phyloP scores from a whole-genome alignment of 2,797 vertebrate species.

The Protonibea diacanthus region DNA sequence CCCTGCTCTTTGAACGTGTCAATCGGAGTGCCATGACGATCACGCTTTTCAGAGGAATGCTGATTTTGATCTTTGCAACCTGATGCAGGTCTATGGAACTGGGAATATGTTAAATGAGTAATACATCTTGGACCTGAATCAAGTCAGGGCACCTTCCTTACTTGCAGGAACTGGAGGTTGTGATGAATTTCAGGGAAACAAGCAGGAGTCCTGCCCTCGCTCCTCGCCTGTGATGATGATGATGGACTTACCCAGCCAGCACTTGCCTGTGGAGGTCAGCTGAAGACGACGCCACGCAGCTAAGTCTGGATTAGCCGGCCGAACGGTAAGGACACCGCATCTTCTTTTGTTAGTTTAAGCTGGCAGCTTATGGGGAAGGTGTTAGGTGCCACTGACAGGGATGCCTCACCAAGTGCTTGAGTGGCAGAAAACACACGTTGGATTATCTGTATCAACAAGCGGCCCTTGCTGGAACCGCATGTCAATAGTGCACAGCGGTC shows the following conservation, averaged over 20 bases:
- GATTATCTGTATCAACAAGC: conserved; percentile 79
- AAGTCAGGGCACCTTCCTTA: conserved; percentile 73
- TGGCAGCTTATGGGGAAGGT: conserved; percentile 77
- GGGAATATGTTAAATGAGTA: conserved; percentile 61
- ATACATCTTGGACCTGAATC: conserved; percentile 61
- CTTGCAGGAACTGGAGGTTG: conserved; percentile 69
- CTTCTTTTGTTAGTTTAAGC: conserved; percentile 86
- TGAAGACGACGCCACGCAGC: conserved; percentile 84
- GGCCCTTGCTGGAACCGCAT: conserved; percentile 52
- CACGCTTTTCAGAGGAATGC: conserved; percentile 55
- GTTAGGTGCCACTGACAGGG: conserved; percentile 76
- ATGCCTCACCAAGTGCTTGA: conserved; percentile 65
- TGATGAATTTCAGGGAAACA: conserved; percentile 66
- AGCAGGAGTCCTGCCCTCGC: conserved; percentile 66
- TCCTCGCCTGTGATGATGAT: conserved; percentile 76
- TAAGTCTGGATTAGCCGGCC: conserved; percentile 89
- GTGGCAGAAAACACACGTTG: conserved; percentile 73
- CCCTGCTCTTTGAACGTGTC: conserved; percentile 67
- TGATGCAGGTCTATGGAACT: conserved; percentile 55
- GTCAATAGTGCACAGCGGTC: conserved; percentile 51
- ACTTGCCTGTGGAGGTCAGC: conserved; percentile 85
- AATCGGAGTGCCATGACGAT: conserved; percentile 49
- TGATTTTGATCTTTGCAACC: conserved; percentile 61
- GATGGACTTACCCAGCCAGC: conserved; percentile 82
- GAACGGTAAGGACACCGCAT: conserved; percentile 87